Evolutionary conservation across 2,113 vertebrate genomes (phyloP), one percentile per base, ranked within the genome.

Genomic region (Maccullochella peelii): DNA sequence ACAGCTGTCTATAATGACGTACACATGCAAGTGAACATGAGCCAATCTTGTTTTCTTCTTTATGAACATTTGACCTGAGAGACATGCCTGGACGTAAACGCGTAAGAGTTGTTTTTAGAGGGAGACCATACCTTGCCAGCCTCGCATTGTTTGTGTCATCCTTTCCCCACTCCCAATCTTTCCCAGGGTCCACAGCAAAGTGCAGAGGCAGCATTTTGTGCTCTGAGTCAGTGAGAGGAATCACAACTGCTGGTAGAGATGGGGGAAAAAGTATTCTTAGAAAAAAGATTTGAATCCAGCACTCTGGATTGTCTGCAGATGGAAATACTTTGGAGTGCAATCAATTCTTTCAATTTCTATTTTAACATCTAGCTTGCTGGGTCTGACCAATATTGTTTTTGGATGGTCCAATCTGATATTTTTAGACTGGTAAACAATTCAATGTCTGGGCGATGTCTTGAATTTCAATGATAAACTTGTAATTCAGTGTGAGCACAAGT

Each of bases 171-270:
- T 99, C 97, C 98, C 98, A 99, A 5, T 97, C 96, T 84, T 96
- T 97, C 38, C 98, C 98, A 0, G 98, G 98, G 62, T 99, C 98
- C 92, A 99, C 98, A 0, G 98, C 98, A 4, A 99, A 99, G 93
- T 99, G 98, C 84, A 99, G 94, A 0, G 98, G 97, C n/a, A 99
- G 95, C 95, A 99, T 95, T 89, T 98, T 98, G 94, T 99, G 97
- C 87, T 99, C 97, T 0, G 98, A 98, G 91, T 99, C 98, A 0
- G 96, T 99, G 90, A 99, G 96, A 1, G 98, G 98, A 88, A 99
- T 98, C 92, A 99, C 97, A 11, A 98, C 98, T 97, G 95, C 23
- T 8, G 77, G 70, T 5, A 36, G 42, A 59, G 67, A 21, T 23
- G 33, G 78, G 42, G 50, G 14, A 2, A 12, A 25, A 36, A 6